These are phyloP conservation scores for Cordilura impudica DNA, from an alignment of 2,888 invertebrate genomes.

Conservation along the genomic window DNA sequence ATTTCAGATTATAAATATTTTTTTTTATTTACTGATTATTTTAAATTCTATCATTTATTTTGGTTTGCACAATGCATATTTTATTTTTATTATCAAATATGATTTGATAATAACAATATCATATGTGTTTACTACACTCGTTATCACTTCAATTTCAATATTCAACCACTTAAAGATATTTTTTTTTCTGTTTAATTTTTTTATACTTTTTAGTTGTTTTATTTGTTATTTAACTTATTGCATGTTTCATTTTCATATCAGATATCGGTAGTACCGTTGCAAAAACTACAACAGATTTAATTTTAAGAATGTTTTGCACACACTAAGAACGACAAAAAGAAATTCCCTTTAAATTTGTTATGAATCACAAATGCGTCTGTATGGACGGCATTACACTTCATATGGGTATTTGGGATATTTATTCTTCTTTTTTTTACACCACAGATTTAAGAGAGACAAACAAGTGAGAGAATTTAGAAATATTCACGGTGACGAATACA, in stretches of 20 bases:
- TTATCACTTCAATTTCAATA: neutral
- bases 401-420: neutral
- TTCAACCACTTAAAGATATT: neutral
- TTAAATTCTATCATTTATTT: no score
- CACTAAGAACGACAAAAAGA: neutral
- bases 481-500: neutral
- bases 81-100: no score
- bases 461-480: neutral
- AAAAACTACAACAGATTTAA: neutral
- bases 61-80: no score
- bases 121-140: neutral
- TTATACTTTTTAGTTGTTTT: neutral
- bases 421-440: no score
- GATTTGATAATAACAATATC: no score
- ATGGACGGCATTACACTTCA: neutral
- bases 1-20: no score
- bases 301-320: neutral
- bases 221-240: no score
- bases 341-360: constrained; percentile 45
- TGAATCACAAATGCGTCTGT: constrained; percentile 46
- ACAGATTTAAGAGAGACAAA: neutral
- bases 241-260: constrained; percentile 34
- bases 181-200: neutral
- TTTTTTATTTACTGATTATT: no score
- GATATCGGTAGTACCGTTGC: constrained; percentile 38